These are phyloP conservation scores for Sternotherus odoratus DNA, from an alignment of 2,797 vertebrate genomes.

Conservation along the genomic window DNA sequence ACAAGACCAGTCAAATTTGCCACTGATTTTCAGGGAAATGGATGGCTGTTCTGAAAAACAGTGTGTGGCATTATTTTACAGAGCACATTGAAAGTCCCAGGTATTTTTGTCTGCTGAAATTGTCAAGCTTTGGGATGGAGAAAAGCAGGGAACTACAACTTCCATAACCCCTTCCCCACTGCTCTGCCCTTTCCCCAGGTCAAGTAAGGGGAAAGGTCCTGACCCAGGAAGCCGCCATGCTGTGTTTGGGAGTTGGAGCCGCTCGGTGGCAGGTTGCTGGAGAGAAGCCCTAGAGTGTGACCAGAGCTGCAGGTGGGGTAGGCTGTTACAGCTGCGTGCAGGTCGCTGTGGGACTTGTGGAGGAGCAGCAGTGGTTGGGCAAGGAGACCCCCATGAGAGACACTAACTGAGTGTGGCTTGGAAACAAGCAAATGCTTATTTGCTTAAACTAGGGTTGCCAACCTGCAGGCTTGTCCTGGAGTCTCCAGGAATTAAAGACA, in stretches of 20 bases:
- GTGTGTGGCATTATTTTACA: neutral
- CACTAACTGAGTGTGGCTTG: neutral
- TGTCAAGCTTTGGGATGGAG: neutral
- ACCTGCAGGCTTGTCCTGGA: too few species aligned
- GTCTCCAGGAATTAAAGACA: too few species aligned
- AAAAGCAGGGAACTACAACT: neutral
- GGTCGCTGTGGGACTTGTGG: neutral
- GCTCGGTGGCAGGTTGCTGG: too few species aligned
- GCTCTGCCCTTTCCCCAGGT: neutral
- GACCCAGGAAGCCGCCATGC: too few species aligned
- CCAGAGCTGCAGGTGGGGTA: neutral
- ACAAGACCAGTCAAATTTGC: neutral
- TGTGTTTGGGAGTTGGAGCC: neutral
- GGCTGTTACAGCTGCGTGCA: neutral
- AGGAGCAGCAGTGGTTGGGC: neutral
- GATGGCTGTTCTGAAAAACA: neutral
- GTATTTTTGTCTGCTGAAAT: neutral
- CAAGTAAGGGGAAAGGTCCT: too few species aligned
- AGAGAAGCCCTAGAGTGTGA: neutral
- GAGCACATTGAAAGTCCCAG: neutral
- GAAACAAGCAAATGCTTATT: neutral
- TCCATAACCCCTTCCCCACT: neutral
- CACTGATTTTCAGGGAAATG: constrained; percentile 8
- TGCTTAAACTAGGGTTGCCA: neutral
- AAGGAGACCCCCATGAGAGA: neutral